Evolutionary conservation across 2,888 invertebrate genomes (phyloP).

Genomic region (Chymomyza caudatula): DNA sequence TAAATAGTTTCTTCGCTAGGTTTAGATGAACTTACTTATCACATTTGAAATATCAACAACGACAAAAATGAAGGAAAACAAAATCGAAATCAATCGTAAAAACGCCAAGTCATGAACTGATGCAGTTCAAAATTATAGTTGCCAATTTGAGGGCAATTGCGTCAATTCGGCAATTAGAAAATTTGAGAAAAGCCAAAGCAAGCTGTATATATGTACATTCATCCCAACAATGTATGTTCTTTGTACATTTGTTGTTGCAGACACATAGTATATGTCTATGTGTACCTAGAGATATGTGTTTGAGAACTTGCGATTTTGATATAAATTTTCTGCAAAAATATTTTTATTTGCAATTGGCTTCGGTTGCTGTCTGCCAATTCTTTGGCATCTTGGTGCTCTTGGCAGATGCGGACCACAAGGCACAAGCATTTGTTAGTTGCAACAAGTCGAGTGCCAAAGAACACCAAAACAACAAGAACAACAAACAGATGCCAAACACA

Average conservation of each 20-base stretch:
- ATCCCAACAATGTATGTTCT: too few species aligned
- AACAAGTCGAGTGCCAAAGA: neutral
- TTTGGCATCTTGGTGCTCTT: slow-evolving; percentile 36
- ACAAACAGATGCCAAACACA: neutral
- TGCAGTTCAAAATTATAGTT: slow-evolving; percentile 53
- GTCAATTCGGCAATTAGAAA: slow-evolving; percentile 51
- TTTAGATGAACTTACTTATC: neutral
- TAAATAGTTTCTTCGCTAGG: neutral
- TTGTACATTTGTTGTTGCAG: too few species aligned
- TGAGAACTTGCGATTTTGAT: neutral
- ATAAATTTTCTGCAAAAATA: neutral
- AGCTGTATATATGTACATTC: neutral
- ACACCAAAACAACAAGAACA: slow-evolving; percentile 5
- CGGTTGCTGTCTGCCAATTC: slow-evolving; percentile 26
- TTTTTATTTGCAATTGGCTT: neutral
- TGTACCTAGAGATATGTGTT: neutral
- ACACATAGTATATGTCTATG: too few species aligned
- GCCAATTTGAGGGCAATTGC: slow-evolving; percentile 61
- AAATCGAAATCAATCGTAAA: neutral
- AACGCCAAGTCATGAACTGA: slow-evolving; percentile 28
- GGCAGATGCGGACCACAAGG: slow-evolving; percentile 10
- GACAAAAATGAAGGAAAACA: neutral
- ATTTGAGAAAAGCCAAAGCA: slow-evolving; percentile 15
- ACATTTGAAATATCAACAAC: slow-evolving; percentile 6
- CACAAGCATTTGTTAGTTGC: slow-evolving; percentile 7